Base-by-base conservation (phyloP, 2,113 vertebrate species). In the Ibidorhyncha struthersii region DNA sequence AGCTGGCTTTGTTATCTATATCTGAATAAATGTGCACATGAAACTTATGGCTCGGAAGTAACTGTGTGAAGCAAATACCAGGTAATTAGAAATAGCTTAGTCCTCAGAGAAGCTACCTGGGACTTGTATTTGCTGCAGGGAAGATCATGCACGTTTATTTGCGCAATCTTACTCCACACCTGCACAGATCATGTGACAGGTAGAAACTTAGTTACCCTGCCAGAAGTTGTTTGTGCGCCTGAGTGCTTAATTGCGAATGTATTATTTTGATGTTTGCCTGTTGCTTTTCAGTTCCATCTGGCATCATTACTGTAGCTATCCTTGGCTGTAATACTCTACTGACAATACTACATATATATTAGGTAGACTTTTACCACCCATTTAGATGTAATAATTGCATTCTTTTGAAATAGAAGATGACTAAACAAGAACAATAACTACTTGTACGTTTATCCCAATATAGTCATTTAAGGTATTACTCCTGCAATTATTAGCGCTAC, bases 1-100 rank as follows among this genome's bases (percentile, higher is more conserved):
- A 98, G 99, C 22, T 94, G 29, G 34, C 52, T 61, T 93, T 86
- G 49, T 61, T 88, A 40, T 55, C 65, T 91, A 0, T 86, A 61
- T 30, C 36, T 62, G 38, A 62, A 23, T 91, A 89, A 92, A 61
- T 38, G 86, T 20, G 38, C 34, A 30, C 22, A 1, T 52, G 15
- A 94, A 95, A 65, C 74, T 77, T 93, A 32, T 0, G 8, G 36
- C 66, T 87, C 7, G 11, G 81, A 86, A 94, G 43, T 89, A 82
- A 67, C 63, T 72, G 65, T 65, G 36, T 92, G 77, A 89, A 82
- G 61, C 45, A 85, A 87, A 72, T 16, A 36, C 56, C 52, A 29
- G 55, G 21, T 87, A 85, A 70, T 92, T 72, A 93, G 58, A 85
- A 79, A 55, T 25, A 88, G 82, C 23, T 82, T 72, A 67, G 72